A percentile compares a stretch with the other conserved stretches of the same genome.
These are phyloP conservation scores for Agrochola lychnidis DNA, from an alignment of 2,888 invertebrate genomes.

Conservation along the genomic window DNA sequence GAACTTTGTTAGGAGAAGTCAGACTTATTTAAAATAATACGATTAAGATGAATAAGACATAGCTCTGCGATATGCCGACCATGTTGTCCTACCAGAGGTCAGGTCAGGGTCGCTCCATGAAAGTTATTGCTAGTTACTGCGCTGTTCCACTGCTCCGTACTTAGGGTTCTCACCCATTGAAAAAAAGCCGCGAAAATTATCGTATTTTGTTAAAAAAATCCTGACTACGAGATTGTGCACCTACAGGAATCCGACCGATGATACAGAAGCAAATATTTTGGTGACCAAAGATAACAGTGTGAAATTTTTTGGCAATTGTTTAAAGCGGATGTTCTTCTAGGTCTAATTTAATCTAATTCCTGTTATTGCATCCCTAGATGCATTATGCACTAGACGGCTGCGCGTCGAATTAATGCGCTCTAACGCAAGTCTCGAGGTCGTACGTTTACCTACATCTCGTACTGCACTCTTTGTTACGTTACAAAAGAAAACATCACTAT, in stretches of 20 bases:
- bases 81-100: constrained; percentile 54
- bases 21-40: constrained; percentile 7
- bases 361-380: constrained; percentile 59
- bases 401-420: constrained; percentile 71
- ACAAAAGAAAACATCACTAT: constrained; percentile 38
- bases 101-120: constrained; percentile 60
- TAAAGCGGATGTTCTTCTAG: neutral
- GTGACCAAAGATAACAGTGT: neutral
- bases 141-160: constrained; percentile 46
- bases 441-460: constrained; percentile 53
- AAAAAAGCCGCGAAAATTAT: neutral
- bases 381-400: constrained; percentile 74
- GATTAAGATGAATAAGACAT: constrained; percentile 28
- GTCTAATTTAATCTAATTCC: constrained; percentile 4
- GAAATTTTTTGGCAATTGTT: neutral
- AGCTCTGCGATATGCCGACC: constrained; percentile 28
- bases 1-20: constrained; percentile 28
- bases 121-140: constrained; percentile 60
- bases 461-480: constrained; percentile 51
- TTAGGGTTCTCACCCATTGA: constrained; percentile 41
- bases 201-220: neutral
- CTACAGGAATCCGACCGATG: neutral
- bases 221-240: neutral
- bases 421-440: constrained; percentile 72
- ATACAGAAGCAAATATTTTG: neutral